These are phyloP conservation scores for Lagocephalus sceleratus DNA, from an alignment of 2,797 vertebrate species.

Conservation along the genomic window DNA sequence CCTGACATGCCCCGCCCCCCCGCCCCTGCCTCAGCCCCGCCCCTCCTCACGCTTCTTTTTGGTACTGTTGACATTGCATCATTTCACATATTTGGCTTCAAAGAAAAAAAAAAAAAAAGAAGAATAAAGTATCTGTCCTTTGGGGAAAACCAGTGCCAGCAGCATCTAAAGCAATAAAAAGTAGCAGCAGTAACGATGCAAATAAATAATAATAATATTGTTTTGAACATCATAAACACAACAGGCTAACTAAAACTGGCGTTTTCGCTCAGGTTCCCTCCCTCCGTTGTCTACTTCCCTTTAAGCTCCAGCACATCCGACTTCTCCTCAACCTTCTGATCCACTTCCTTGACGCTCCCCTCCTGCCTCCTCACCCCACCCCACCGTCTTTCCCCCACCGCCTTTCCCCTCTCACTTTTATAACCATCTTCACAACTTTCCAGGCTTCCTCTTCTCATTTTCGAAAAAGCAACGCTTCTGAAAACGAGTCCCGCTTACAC, in stretches of 20 bases:
- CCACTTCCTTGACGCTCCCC: slow-evolving; percentile 39
- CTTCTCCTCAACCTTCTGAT: slow-evolving; percentile 35
- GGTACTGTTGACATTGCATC: slow-evolving; percentile 77
- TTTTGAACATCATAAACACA: slow-evolving; percentile 47
- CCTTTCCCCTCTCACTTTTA: slow-evolving; percentile 9
- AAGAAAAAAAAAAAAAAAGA: slow-evolving; percentile 42
- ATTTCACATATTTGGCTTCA: slow-evolving; percentile 76
- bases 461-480: neutral
- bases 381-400: slow-evolving; percentile 3
- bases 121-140: slow-evolving; percentile 67
- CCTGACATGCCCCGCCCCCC: too few species aligned
- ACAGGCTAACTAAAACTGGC: slow-evolving; percentile 34
- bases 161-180: slow-evolving; percentile 76
- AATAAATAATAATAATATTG: slow-evolving; percentile 76
- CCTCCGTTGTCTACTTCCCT: slow-evolving; percentile 7
- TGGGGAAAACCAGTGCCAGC: slow-evolving; percentile 74
- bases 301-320: slow-evolving; percentile 10
- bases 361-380: neutral
- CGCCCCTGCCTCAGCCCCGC: slow-evolving; percentile 35
- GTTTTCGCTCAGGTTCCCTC: slow-evolving; percentile 4
- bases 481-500: too few species aligned
- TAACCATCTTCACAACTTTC: slow-evolving; percentile 42
- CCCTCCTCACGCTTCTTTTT: slow-evolving; percentile 63
- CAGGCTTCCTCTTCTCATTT: neutral
- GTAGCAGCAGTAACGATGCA: slow-evolving; percentile 71